These are phyloP conservation scores for Champsocephalus esox DNA, from an alignment of 2,797 vertebrate genomes.

Conservation along the genomic window DNA sequence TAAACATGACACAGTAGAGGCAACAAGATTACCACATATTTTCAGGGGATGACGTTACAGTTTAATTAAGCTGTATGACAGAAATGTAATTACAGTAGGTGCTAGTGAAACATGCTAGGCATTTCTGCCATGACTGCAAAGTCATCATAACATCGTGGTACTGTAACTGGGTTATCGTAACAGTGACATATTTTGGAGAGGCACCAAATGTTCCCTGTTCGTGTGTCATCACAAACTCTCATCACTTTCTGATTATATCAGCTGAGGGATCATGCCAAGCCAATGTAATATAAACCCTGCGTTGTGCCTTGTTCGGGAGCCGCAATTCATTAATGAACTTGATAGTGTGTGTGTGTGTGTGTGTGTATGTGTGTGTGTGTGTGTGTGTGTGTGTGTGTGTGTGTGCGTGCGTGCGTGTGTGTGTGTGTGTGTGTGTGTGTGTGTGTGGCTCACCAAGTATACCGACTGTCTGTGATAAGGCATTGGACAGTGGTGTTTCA, in stretches of 20 bases:
- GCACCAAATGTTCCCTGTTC: constrained; percentile 73
- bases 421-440: background rate
- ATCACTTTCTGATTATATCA: constrained; percentile 76
- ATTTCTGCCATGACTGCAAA: constrained; percentile 47
- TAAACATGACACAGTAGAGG: no score
- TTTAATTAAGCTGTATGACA: constrained; percentile 5
- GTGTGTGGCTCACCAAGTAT: constrained; percentile 39
- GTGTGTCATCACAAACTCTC: constrained; percentile 77
- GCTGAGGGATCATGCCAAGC: constrained; percentile 67
- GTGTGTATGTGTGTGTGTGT: constrained; percentile 20
- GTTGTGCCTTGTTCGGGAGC: constrained; percentile 61
- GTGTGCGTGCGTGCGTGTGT: constrained; percentile 7
- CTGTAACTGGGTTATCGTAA: constrained; percentile 68
- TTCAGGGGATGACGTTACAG: background rate
- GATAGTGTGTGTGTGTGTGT: constrained; percentile 35
- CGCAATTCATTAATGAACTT: constrained; percentile 74
- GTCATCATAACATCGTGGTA: constrained; percentile 52
- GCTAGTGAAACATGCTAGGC: constrained; percentile 23
- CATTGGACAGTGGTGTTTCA: constrained; percentile 51
- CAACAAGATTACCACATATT: background rate
- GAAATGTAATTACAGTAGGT: background rate
- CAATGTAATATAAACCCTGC: constrained; percentile 66
- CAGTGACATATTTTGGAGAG: constrained; percentile 73
- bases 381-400: constrained; percentile 19
- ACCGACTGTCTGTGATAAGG: constrained; percentile 51